Evolutionary conservation across 2,797 vertebrate genomes (phyloP).

Genomic region (Natrix natrix): DNA sequence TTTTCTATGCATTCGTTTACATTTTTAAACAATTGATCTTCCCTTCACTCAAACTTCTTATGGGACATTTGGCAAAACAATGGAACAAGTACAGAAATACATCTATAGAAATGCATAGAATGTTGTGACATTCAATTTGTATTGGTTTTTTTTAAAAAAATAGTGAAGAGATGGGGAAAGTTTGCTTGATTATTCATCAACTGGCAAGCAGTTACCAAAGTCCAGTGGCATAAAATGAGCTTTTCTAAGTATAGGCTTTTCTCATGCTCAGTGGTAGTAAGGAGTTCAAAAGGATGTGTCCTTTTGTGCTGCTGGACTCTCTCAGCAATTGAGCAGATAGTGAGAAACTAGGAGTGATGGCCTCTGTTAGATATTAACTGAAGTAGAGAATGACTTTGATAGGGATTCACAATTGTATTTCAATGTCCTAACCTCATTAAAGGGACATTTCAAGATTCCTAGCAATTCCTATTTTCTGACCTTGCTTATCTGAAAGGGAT

Average conservation of each 20-base stretch:
- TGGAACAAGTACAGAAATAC: not conserved
- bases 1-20: not conserved
- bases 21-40: not conserved
- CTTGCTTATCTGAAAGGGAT: not conserved
- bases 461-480: not conserved
- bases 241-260: not conserved
- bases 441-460: not conserved
- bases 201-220: not conserved
- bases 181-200: not conserved
- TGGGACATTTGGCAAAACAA: not conserved
- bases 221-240: not conserved
- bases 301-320: not conserved
- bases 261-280: not conserved
- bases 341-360: not conserved
- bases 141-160: not conserved
- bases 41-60: not conserved
- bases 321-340: not conserved
- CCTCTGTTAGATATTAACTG: not conserved
- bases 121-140: not conserved
- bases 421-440: not conserved
- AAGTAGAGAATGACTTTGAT: not conserved
- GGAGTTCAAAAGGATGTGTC: not conserved
- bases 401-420: not conserved
- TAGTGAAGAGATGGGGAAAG: not conserved
- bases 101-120: not conserved